These are phyloP conservation scores for Radopholus similis DNA, from an alignment of 1,140 invertebrate genomes.

Conservation along the genomic window DNA sequence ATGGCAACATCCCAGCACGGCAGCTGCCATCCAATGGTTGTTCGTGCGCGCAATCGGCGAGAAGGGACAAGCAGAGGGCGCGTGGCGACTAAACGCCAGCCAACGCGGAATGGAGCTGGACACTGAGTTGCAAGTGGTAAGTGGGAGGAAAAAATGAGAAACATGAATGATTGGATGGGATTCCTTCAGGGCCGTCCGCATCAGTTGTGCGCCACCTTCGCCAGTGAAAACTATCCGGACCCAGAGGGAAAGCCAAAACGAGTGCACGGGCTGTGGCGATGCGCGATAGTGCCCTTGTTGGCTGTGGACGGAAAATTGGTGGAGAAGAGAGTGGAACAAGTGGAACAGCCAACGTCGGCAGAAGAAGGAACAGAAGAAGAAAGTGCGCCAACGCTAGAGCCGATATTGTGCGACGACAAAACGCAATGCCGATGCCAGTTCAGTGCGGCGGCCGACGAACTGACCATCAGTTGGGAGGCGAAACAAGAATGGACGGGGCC, in stretches of 20 bases:
- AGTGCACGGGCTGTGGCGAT: not conserved
- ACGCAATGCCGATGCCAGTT: too few species aligned
- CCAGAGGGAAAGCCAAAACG: not conserved
- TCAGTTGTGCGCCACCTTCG: not conserved
- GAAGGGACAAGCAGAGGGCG: not conserved
- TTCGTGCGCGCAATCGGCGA: not conserved
- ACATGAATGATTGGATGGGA: not conserved
- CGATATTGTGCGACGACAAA: too few species aligned
- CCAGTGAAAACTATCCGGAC: too few species aligned
- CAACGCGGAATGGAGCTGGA: not conserved
- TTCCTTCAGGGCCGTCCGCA: not conserved
- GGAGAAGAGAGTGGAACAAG: too few species aligned
- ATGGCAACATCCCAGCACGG: not conserved
- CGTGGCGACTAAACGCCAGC: not conserved
- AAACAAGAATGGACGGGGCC: too few species aligned
- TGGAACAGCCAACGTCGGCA: too few species aligned
- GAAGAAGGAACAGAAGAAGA: too few species aligned
- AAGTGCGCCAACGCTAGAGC: too few species aligned
- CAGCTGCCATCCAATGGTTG: not conserved
- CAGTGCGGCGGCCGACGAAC: too few species aligned
- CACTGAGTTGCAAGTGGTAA: not conserved
- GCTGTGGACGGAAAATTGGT: not conserved
- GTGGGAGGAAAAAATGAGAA: not conserved
- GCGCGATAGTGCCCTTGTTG: not conserved
- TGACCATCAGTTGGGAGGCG: too few species aligned